Evolutionary conservation across 2,888 invertebrate genomes (phyloP).

Genomic region (Eristalinus aeneus): DNA sequence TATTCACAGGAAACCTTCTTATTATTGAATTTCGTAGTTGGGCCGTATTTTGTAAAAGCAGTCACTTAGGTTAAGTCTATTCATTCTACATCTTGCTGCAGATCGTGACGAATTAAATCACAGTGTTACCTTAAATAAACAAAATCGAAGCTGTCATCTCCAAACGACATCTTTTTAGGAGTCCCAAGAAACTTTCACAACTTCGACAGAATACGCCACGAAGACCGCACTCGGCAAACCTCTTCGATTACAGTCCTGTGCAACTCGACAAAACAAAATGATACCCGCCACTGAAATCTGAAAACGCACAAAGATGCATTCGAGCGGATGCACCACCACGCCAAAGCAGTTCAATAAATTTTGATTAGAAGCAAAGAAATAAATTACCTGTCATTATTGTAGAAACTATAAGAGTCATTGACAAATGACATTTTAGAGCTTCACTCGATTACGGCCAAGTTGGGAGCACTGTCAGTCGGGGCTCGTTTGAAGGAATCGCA

Average conservation of each 20-base stretch:
- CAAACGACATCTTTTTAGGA: neutral
- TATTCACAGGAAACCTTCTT: no score
- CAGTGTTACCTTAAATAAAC: neutral
- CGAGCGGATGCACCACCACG: neutral
- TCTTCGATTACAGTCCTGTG: neutral
- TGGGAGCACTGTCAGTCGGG: conserved; percentile 20
- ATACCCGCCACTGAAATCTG: neutral
- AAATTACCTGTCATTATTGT: conserved; percentile 63
- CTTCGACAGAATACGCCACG: neutral
- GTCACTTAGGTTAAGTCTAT: no score
- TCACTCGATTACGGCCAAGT: conserved; percentile 27
- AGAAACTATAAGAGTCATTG: conserved; percentile 77
- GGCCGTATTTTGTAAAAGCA: no score
- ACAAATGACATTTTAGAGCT: conserved; percentile 75
- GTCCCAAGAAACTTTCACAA: neutral
- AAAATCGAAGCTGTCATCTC: neutral
- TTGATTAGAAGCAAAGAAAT: conserved; percentile 49
- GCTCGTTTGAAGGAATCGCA: conserved; percentile 17
- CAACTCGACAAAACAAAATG: conserved; percentile 1
- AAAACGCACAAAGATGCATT: neutral
- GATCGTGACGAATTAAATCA: neutral
- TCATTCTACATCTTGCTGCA: neutral
- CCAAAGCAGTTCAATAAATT: conserved; percentile 49
- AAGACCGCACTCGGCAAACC: neutral
- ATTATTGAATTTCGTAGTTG: no score